phyloP scores from a whole-genome alignment of 2,797 vertebrate genomes.

The Anomalospiza imberbis region DNA sequence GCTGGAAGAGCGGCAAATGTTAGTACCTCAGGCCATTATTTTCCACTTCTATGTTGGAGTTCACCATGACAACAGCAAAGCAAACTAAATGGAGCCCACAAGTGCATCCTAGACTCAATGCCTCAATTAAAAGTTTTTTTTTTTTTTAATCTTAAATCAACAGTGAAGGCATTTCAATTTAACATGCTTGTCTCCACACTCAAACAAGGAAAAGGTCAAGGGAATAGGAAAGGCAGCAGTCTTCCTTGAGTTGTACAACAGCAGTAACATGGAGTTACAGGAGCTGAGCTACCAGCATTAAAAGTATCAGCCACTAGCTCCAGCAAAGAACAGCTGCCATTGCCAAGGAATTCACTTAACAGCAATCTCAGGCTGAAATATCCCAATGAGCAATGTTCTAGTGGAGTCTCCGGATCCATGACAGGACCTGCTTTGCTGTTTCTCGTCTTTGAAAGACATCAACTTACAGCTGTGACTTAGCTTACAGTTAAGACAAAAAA shows the following conservation, averaged over 20 bases:
- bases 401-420: background rate
- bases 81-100: background rate
- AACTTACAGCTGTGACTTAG: background rate
- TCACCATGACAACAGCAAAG: slow-evolving; percentile 47
- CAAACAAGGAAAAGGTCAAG: slow-evolving; percentile 27
- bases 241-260: background rate
- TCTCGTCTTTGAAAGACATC: background rate
- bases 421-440: background rate
- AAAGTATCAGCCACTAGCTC: background rate
- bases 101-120: background rate
- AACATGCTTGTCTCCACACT: background rate
- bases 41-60: background rate
- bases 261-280: background rate
- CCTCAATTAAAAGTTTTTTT: background rate
- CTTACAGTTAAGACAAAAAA: background rate
- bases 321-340: background rate
- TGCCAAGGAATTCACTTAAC: background rate
- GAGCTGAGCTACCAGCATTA: background rate
- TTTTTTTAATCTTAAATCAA: slow-evolving; percentile 12
- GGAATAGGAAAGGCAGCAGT: background rate
- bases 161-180: slow-evolving; percentile 17
- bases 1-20: slow-evolving; percentile 33
- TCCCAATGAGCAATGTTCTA: background rate
- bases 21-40: slow-evolving; percentile 24
- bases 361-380: background rate